Evolutionary conservation across 2,113 vertebrate genomes (phyloP).

Genomic region (Bombycilla garrulus): DNA sequence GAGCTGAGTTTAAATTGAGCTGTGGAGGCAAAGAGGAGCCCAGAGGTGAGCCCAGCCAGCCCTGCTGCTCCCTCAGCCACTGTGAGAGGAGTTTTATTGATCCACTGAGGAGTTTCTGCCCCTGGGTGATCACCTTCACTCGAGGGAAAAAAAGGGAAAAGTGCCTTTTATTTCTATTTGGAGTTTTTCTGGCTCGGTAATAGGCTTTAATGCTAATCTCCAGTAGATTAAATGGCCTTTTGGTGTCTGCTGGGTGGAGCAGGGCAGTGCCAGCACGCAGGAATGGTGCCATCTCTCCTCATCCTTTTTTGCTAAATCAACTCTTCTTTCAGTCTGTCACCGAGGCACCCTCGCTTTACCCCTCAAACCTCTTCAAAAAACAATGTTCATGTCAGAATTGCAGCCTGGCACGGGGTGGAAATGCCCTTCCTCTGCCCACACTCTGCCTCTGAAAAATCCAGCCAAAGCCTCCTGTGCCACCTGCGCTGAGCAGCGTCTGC

Average conservation of each 20-base stretch:
- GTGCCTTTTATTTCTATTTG: background rate
- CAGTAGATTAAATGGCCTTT: slow-evolving; percentile 1
- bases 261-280: background rate
- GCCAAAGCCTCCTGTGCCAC: background rate
- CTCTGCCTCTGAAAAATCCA: background rate
- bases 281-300: background rate
- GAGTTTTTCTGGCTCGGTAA: background rate
- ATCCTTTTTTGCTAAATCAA: background rate
- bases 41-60: background rate
- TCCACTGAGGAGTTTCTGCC: background rate
- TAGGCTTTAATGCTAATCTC: slow-evolving; percentile 3
- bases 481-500: background rate
- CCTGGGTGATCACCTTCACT: background rate
- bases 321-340: background rate
- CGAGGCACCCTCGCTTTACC: background rate
- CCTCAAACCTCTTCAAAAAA: background rate
- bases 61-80: background rate
- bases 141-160: background rate
- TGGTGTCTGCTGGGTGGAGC: background rate
- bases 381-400: accelerated
- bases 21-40: background rate
- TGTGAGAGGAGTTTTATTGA: background rate
- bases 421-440: background rate
- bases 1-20: background rate
- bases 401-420: background rate